Evolutionary conservation across 2,888 invertebrate species (phyloP).

Genomic region (Proisotoma minuta): DNA sequence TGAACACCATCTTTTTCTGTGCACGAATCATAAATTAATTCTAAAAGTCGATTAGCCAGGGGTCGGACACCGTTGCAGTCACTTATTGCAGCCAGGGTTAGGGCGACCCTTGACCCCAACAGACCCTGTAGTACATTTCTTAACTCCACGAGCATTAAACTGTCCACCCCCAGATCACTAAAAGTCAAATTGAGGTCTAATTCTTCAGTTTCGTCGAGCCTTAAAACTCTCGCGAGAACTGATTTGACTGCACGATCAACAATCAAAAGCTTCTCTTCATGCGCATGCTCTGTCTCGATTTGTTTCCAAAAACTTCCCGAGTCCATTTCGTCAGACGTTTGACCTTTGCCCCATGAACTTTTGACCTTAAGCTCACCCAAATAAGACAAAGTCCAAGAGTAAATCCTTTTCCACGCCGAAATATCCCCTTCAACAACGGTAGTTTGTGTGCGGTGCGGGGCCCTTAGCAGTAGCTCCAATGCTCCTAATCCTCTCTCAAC

Average conservation of each 20-base stretch:
- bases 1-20: no score
- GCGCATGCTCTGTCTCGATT: neutral
- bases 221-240: constrained; percentile 7
- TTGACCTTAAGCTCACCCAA: constrained; percentile 19
- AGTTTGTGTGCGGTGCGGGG: constrained; percentile 11
- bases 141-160: constrained; percentile 30
- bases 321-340: neutral
- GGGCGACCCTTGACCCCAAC: constrained; percentile 12
- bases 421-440: constrained; percentile 19
- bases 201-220: constrained; percentile 18
- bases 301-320: neutral
- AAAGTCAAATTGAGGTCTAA: constrained; percentile 25
- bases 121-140: constrained; percentile 25
- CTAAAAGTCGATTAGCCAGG: neutral
- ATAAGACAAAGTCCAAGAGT: constrained; percentile 8
- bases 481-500: constrained; percentile 22
- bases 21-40: no score
- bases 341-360: neutral
- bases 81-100: neutral
- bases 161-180: constrained; percentile 27
- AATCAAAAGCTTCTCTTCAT: neutral
- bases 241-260: neutral
- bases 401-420: constrained; percentile 8
- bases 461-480: constrained; percentile 13
- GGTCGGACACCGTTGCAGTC: neutral